Evolutionary conservation across 2,113 vertebrate genomes (phyloP).

Genomic region (Myotis yumanensis): DNA sequence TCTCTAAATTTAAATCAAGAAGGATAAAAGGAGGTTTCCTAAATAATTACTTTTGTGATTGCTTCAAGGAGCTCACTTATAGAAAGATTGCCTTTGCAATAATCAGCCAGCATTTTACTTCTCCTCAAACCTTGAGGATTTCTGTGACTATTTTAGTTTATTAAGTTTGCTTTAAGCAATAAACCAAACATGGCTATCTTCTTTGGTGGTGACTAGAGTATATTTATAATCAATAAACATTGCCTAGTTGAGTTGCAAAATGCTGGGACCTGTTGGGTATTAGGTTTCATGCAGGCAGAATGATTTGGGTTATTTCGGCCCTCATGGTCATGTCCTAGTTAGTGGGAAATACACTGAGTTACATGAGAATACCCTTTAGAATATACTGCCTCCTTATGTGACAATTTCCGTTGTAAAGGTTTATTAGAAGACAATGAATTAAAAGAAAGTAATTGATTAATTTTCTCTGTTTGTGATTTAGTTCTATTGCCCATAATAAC

Average conservation of each 20-base stretch:
- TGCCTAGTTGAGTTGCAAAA: background rate
- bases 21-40: background rate
- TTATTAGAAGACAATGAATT: background rate
- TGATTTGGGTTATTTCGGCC: background rate
- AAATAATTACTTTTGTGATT: conserved; percentile 21
- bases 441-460: background rate
- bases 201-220: background rate
- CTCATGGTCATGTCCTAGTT: background rate
- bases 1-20: background rate
- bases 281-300: background rate
- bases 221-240: background rate
- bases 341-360: background rate
- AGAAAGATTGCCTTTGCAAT: background rate
- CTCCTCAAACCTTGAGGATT: background rate
- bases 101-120: background rate
- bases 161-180: background rate
- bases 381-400: background rate
- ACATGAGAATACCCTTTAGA: background rate
- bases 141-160: background rate
- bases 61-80: background rate
- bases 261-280: background rate
- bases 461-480: background rate
- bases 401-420: background rate
- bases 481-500: background rate
- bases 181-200: background rate